These are phyloP conservation scores for Imbricaverruca yamaguchii DNA, from an alignment of 2,888 invertebrate genomes.

Conservation along the genomic window DNA sequence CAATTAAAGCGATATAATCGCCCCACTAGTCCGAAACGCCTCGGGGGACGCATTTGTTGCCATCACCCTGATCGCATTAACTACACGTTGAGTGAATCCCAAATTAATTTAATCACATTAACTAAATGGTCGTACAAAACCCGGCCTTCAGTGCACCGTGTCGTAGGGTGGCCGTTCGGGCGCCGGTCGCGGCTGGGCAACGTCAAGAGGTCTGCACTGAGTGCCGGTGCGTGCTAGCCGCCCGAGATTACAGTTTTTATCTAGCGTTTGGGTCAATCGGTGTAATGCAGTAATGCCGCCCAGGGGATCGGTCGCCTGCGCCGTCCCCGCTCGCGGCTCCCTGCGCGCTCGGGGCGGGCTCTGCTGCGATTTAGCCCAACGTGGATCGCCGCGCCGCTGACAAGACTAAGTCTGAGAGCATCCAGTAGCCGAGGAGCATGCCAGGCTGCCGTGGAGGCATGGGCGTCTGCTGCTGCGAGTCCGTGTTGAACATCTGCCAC, in stretches of 20 bases:
- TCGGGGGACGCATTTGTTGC: slow-evolving; percentile 21
- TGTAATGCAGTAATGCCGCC: slow-evolving; percentile 14
- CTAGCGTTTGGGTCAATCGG: slow-evolving; percentile 20
- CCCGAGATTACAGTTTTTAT: slow-evolving; percentile 19
- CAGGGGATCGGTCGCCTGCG: background rate
- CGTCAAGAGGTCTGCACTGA: background rate
- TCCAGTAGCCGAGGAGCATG: too few species aligned
- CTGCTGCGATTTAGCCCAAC: too few species aligned
- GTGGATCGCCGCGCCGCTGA: background rate
- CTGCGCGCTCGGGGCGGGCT: too few species aligned
- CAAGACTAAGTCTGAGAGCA: too few species aligned
- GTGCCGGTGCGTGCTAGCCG: slow-evolving; percentile 14
- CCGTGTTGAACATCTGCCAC: too few species aligned
- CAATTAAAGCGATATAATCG: slow-evolving; percentile 21
- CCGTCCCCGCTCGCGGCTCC: background rate
- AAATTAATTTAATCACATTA: slow-evolving; percentile 22
- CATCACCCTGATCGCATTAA: slow-evolving; percentile 20
- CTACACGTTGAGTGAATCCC: slow-evolving; percentile 22
- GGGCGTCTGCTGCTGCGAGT: too few species aligned
- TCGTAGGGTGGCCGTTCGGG: too few species aligned
- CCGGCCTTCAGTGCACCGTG: background rate
- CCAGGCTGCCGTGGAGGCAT: too few species aligned
- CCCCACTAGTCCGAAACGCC: slow-evolving; percentile 22
- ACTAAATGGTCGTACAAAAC: slow-evolving; percentile 19
- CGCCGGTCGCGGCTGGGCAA: background rate